These are phyloP conservation scores for Rhinoderma darwinii DNA, from an alignment of 2,113 vertebrate species.

Conservation along the genomic window DNA sequence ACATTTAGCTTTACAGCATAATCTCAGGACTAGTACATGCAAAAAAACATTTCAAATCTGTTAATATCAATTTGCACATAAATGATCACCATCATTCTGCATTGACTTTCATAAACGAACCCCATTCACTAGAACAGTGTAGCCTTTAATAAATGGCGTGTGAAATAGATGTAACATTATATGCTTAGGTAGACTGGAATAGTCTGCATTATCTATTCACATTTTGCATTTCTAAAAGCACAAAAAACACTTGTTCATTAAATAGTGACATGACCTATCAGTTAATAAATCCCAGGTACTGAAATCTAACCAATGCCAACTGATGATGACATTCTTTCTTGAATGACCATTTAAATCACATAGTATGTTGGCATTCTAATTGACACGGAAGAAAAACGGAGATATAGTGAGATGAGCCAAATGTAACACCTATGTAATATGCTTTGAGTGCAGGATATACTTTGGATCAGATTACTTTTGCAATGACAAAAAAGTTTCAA, in stretches of 20 bases:
- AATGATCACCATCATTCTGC: background rate
- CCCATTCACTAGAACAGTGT: background rate
- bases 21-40: background rate
- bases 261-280: conserved; percentile 40
- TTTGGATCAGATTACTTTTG: conserved; percentile 40
- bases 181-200: background rate
- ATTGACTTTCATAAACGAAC: background rate
- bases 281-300: conserved; percentile 44
- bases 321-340: conserved; percentile 28
- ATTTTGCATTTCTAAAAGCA: background rate
- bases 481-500: conserved; percentile 10
- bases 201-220: conserved; percentile 7
- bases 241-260: conserved; percentile 11
- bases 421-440: conserved; percentile 46
- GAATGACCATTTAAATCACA: conserved; percentile 12
- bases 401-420: conserved; percentile 32
- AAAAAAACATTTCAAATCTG: background rate
- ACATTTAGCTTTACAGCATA: background rate
- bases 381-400: conserved; percentile 23
- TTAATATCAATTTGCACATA: background rate
- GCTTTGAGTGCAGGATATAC: conserved; percentile 27
- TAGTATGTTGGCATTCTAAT: conserved; percentile 8
- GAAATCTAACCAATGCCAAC: conserved; percentile 17
- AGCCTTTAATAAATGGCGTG: conserved; percentile 4
- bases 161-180: background rate